phyloP scores from a whole-genome alignment of 2,113 vertebrate species.

The Mesoclemmys tuberculata region DNA sequence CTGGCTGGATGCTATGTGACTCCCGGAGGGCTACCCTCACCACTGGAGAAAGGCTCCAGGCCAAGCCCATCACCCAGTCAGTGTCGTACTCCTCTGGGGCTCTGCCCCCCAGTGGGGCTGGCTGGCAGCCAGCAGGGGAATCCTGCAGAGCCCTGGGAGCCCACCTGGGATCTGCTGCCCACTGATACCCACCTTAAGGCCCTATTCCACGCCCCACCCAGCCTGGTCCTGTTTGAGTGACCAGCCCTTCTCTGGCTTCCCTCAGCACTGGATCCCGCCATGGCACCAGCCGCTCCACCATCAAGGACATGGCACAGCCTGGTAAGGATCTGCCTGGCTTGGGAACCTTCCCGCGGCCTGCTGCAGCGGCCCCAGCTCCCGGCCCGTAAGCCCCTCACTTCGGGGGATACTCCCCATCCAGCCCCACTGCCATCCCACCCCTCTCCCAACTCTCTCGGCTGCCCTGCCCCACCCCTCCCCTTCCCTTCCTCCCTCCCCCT shows the following conservation, averaged over 20 bases:
- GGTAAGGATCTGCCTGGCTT: constrained; percentile 8
- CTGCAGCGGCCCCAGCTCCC: not conserved
- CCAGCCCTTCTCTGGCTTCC: not conserved
- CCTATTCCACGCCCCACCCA: not conserved
- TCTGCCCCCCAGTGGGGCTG: not conserved
- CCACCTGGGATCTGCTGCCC: not conserved
- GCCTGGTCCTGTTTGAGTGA: not conserved
- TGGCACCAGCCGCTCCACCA: constrained; percentile 51
- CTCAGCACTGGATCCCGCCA: constrained; percentile 72
- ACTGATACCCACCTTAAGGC: accelerated
- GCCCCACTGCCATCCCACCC: not conserved
- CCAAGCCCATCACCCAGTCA: not conserved
- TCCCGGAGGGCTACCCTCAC: not conserved
- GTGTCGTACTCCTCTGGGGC: not conserved
- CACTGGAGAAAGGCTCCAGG: not conserved
- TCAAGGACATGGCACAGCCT: constrained; percentile 63
- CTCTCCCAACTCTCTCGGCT: not conserved
- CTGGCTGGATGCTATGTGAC: not conserved
- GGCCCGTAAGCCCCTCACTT: not conserved
- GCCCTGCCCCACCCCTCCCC: too few species aligned
- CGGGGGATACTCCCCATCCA: not conserved
- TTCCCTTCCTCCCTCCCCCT: too few species aligned
- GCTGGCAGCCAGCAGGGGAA: not conserved
- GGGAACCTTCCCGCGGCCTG: not conserved
- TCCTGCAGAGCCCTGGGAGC: not conserved